Evolutionary conservation across 2,888 invertebrate genomes (phyloP), one percentile per base, ranked within the genome.

Genomic region (Acrobasis suavella): DNA sequence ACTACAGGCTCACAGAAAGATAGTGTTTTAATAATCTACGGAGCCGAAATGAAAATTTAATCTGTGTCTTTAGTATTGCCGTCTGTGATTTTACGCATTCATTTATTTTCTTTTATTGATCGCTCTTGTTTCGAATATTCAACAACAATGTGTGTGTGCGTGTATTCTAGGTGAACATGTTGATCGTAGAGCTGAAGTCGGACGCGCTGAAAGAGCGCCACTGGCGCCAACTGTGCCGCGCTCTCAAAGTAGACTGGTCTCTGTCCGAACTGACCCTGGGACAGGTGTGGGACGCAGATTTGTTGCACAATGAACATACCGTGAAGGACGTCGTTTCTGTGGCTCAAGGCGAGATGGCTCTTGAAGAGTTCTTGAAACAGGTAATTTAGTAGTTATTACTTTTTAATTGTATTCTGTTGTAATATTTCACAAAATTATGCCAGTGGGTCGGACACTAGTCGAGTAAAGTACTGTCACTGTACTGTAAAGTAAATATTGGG

Each of bases 351-450:
- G 99, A 99, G 93, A 98, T 99, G 98, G 99, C 99, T 0, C 93
- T 99, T 9, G 99, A 99, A 86, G 99, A 99, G 90, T 99, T 99
- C 93, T 94, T 99, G 82, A 98, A 99, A 86, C 99, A 99, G 94
- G 98, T 95, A 51, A 58, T 8, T 0, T 55, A 32, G 10, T 99
- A 32, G 1, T 7, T 32, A 32, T 32, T 6, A 6, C 7, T 32
- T 32, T 8, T 32, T 32, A 32, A 32, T 32, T 32, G 32, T 32
- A 32, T 32, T 32, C 8, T 32, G 32, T 32, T 32, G 3, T 22
- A 22, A 2, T n/a, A n/a, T 22, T 22, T 22, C 1, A 22, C 3
- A 22, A 22, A 22, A 22, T 22, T 22, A 22, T 22, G 22, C 1
- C 22, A 22, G 22, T 22, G 22, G 22, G 22, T 2, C 22, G n/a